Evolutionary conservation across 92 coral and sea anemone species (phyloP), one percentile per base, ranked within the genome.

Genomic region (Metridium senile): DNA sequence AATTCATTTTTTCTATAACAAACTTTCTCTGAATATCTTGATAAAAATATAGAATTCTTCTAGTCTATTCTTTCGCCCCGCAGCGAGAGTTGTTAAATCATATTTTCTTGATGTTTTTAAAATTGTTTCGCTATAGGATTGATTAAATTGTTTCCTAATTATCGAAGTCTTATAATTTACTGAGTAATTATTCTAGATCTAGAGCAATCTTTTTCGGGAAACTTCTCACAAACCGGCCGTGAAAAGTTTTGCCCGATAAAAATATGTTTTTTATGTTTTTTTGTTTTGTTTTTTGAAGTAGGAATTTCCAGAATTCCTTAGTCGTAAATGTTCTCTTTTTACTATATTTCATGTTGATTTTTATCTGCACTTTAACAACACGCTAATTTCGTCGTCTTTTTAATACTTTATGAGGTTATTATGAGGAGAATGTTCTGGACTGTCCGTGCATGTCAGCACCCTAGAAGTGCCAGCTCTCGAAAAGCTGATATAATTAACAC

Each of bases 1-100:
- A 59, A 26, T 59, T 59, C 22, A 10, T 26, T 1, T 22, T 59
- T 59, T 39, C 13, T 6, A 4, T 39, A 39, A 39, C 13, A 4
- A 39, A 39, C 49, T 39, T 39, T 39, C 49, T 8, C 8, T 22
- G 26, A 28, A 19, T 22, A n/a, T 6, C 2, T 28, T 25, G 4
- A 54, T 28, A 63, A 63, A 63, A 63, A 63, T 63, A 63, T 63
- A 63, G 13, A 29, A 31, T 63, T 16, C 28, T 27, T 63, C 69
- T 63, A 63, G 45, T 28, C 31, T 28, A 28, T 63, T 63, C 43
- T 30, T 11, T 63, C 45, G 21, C 2, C 45, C 69, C 17, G 39
- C n/a, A 11, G 69, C 9, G 69, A 63, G 1, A 8, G 6, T 39
- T 59, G 17, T 7, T 23, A 19, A 28, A 59, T 59, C 22, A 25